These are phyloP conservation scores for Onychomys leucogaster DNA, from an alignment of 2,797 vertebrate genomes.

Conservation along the genomic window DNA sequence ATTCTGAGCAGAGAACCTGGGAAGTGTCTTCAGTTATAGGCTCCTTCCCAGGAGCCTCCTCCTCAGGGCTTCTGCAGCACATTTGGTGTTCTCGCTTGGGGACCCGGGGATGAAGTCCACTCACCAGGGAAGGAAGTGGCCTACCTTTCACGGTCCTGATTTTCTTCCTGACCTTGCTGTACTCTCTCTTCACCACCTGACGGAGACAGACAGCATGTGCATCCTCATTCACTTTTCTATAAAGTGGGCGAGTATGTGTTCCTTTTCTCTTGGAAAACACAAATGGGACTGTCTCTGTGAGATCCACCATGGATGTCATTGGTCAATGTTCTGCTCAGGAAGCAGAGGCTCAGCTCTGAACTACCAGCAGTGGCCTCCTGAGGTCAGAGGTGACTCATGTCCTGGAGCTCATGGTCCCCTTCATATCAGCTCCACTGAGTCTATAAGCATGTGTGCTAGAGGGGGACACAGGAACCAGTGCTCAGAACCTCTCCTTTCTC, in stretches of 20 bases:
- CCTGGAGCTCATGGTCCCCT: neutral
- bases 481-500: neutral
- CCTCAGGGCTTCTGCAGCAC: neutral
- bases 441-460: neutral
- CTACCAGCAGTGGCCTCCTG: neutral
- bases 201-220: neutral
- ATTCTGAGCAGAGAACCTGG: neutral
- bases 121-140: rapidly evolving
- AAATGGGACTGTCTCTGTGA: neutral
- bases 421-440: neutral
- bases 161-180: neutral
- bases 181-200: neutral
- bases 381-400: neutral
- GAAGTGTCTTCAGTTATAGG: neutral
- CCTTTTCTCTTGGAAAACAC: neutral
- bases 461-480: neutral
- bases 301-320: neutral
- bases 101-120: neutral
- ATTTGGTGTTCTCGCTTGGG: neutral
- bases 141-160: neutral
- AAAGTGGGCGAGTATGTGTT: neutral
- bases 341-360: neutral
- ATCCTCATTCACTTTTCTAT: neutral
- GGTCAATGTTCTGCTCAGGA: neutral
- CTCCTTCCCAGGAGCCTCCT: neutral